Conservation (phyloP, 2,888 invertebrate species). For the Desoria tigrina region DNA sequence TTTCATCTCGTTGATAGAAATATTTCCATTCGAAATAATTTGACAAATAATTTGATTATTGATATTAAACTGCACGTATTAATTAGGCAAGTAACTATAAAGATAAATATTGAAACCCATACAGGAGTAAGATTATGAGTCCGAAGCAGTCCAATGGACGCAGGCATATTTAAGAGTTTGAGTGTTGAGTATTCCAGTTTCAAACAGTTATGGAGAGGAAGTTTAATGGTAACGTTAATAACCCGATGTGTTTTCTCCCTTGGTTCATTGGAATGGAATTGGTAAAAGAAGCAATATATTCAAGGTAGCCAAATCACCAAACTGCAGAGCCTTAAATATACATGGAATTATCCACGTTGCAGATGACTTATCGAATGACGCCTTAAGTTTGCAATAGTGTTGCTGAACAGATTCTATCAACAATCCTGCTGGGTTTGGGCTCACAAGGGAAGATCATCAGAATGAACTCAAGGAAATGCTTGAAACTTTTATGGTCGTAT, state of each 20-base stretch:
- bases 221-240: conserved; percentile 32
- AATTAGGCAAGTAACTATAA: too few relatives aligned
- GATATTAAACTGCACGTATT: background rate
- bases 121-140: conserved; percentile 47
- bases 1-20: conserved; percentile 20
- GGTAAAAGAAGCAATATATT: conserved; percentile 44
- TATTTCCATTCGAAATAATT: conserved; percentile 2
- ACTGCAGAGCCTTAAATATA: conserved; percentile 39
- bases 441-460: too few relatives aligned
- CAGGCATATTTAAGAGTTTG: conserved; percentile 40
- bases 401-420: background rate
- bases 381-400: conserved; percentile 18
- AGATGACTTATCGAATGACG: conserved; percentile 1
- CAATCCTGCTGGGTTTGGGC: too few relatives aligned
- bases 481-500: too few relatives aligned
- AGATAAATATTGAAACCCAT: background rate
- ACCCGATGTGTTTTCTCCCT: conserved; percentile 12
- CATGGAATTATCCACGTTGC: conserved; percentile 36
- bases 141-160: conserved; percentile 37
- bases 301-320: conserved; percentile 36
- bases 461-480: too few relatives aligned
- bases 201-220: conserved; percentile 38
- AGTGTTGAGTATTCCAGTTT: conserved; percentile 43
- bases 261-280: conserved; percentile 23
- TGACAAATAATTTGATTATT: too few relatives aligned